Evolutionary conservation across 1,140 invertebrate species (phyloP).

Genomic region (Megathymus violae): DNA sequence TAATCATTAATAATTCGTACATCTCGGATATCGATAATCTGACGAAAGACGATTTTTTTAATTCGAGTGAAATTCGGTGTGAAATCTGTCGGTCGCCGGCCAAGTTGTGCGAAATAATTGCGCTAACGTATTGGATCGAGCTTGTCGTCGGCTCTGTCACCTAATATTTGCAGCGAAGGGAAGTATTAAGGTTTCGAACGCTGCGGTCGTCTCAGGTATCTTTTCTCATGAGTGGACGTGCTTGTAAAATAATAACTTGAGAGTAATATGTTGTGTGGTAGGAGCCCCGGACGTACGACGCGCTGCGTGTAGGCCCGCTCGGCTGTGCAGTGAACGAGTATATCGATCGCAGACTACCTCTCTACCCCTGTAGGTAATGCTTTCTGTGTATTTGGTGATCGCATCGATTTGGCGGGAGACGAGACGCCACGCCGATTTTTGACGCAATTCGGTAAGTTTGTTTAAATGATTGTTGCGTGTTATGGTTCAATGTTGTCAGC

Average conservation of each 20-base stretch:
- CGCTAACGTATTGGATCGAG: conserved; percentile 64
- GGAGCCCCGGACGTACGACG: conserved; percentile 62
- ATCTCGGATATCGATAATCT: not conserved
- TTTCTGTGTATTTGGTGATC: conserved; percentile 68
- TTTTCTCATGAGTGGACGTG: conserved; percentile 83
- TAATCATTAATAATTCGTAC: conserved; percentile 3
- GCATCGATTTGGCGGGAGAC: conserved; percentile 73
- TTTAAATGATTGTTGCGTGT: not conserved
- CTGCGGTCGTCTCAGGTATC: conserved; percentile 82
- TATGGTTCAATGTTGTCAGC: not conserved
- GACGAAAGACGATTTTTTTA: conserved; percentile 11
- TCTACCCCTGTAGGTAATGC: conserved; percentile 55
- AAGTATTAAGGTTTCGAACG: conserved; percentile 83
- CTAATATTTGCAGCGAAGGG: conserved; percentile 81
- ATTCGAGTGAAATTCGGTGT: conserved; percentile 15
- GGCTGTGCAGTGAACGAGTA: conserved; percentile 62
- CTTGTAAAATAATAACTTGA: conserved; percentile 82
- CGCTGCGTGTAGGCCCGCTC: conserved; percentile 56
- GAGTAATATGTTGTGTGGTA: conserved; percentile 73
- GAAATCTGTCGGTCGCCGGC: conserved; percentile 29
- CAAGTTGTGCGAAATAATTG: conserved; percentile 62
- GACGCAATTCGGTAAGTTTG: conserved; percentile 58
- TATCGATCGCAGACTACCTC: conserved; percentile 72
- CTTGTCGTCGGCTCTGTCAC: conserved; percentile 72
- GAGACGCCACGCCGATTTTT: conserved; percentile 53